phyloP scores from a whole-genome alignment of 2,888 invertebrate genomes.

The Baccha elongata region DNA sequence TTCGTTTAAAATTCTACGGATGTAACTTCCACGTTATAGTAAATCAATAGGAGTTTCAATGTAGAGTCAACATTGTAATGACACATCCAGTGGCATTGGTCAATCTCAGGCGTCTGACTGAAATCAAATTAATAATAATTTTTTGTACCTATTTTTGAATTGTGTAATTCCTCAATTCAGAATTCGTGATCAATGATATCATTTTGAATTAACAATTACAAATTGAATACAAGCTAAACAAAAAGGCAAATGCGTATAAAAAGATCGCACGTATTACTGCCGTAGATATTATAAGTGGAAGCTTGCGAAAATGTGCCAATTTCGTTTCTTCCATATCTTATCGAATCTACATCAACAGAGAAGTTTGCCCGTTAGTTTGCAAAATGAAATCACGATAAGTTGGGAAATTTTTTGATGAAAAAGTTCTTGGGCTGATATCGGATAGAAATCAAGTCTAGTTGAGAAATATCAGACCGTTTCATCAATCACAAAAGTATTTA shows the following conservation, averaged over 20 bases:
- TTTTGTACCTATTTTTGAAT: slow-evolving; percentile 42
- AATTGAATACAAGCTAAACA: background rate
- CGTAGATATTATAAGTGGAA: background rate
- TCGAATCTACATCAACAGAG: slow-evolving; percentile 4
- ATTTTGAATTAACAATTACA: slow-evolving; percentile 40
- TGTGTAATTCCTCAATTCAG: slow-evolving; percentile 59
- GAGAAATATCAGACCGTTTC: slow-evolving; percentile 38
- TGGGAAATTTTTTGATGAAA: slow-evolving; percentile 39
- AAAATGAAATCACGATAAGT: slow-evolving; percentile 50
- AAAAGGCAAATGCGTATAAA: slow-evolving; percentile 21
- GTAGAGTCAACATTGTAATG: slow-evolving; percentile 43
- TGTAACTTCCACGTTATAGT: slow-evolving; percentile 67
- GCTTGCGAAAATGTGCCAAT: slow-evolving; percentile 58
- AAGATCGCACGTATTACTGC: slow-evolving; percentile 31
- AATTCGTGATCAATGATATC: slow-evolving; percentile 58
- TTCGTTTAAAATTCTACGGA: slow-evolving; percentile 56
- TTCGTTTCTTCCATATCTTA: slow-evolving; percentile 2
- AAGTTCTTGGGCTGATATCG: slow-evolving; percentile 25
- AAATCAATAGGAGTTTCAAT: slow-evolving; percentile 7
- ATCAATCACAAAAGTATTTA: slow-evolving; percentile 55
- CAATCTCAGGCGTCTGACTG: slow-evolving; percentile 14
- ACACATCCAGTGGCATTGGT: slow-evolving; percentile 57
- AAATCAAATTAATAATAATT: slow-evolving; percentile 55
- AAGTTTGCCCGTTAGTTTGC: background rate
- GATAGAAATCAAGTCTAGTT: slow-evolving; percentile 33